Conservation (phyloP, 1,140 invertebrate genomes). For the Lepeophtheirus salmonis region DNA sequence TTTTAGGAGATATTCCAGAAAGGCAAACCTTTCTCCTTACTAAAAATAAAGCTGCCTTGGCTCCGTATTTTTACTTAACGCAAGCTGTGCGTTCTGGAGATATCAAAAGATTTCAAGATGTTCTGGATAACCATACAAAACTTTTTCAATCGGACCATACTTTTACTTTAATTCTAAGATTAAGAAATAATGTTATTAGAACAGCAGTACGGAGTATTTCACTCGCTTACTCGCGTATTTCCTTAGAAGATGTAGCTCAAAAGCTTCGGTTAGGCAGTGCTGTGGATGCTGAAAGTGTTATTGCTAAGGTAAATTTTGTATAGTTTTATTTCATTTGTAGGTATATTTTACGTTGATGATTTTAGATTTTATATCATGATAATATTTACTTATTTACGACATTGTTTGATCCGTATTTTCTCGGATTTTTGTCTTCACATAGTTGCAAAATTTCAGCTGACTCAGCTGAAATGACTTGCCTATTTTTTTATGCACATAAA, state of each 20-base stretch:
- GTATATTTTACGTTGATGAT: slow-evolving; percentile 17
- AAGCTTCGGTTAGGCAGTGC: slow-evolving; percentile 82
- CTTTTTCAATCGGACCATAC: slow-evolving; percentile 71
- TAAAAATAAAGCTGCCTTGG: slow-evolving; percentile 59
- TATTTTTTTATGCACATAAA: no score
- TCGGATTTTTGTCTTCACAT: no score
- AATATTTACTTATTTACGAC: no score
- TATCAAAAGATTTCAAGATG: slow-evolving; percentile 77
- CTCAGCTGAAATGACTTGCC: no score
- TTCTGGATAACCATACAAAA: slow-evolving; percentile 67
- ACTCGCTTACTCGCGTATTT: slow-evolving; percentile 87
- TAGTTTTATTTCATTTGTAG: slow-evolving; percentile 19
- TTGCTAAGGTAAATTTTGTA: slow-evolving; percentile 50
- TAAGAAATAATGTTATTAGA: slow-evolving; percentile 98
- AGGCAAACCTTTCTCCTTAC: slow-evolving; percentile 67
- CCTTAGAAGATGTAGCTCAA: slow-evolving; percentile 74
- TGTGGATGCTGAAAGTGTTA: slow-evolving; percentile 97
- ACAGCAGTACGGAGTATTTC: slow-evolving; percentile 93
- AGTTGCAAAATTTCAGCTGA: no score
- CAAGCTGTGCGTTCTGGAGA: slow-evolving; percentile 82
- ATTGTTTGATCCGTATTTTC: no score
- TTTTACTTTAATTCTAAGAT: slow-evolving; percentile 74
- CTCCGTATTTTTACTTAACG: slow-evolving; percentile 89
- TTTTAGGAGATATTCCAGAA: slow-evolving; percentile 94
- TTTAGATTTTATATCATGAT: no score